A percentile compares a stretch with the other conserved stretches of the same genome.
These are phyloP conservation scores for Typhlichthys subterraneus DNA, from an alignment of 2,797 vertebrate genomes.

Conservation along the genomic window DNA sequence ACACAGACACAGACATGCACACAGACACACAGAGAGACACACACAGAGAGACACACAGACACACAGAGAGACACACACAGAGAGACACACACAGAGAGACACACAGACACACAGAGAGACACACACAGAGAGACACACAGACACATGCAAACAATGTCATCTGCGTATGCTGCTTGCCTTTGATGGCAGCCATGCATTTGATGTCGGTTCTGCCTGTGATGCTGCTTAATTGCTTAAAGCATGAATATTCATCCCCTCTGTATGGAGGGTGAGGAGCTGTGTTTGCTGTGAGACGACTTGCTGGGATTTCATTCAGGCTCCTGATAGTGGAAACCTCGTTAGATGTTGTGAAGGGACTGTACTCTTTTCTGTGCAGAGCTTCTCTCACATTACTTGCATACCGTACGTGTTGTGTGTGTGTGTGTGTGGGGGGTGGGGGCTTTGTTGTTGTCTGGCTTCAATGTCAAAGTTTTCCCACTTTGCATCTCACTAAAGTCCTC, in stretches of 20 bases:
- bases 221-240: constrained; percentile 56
- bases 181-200: constrained; percentile 48
- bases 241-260: constrained; percentile 64
- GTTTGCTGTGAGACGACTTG: constrained; percentile 32
- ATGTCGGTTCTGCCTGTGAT: constrained; percentile 26
- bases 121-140: too few relatives aligned
- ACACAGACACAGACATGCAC: too few relatives aligned
- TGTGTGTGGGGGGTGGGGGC: neutral
- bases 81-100: too few relatives aligned
- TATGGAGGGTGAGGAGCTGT: constrained; percentile 24
- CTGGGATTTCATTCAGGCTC: constrained; percentile 32
- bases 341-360: too few relatives aligned
- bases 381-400: too few relatives aligned
- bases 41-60: too few relatives aligned
- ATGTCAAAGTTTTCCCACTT: constrained; percentile 36
- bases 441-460: constrained; percentile 40
- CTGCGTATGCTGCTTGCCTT: constrained; percentile 16
- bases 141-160: neutral
- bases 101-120: too few relatives aligned
- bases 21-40: too few relatives aligned
- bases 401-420: neutral
- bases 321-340: too few relatives aligned
- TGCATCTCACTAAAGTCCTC: constrained; percentile 42
- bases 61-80: too few relatives aligned
- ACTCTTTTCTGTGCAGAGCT: too few relatives aligned